Evolutionary conservation across 2,113 vertebrate genomes (phyloP).

Genomic region (Uria lomvia): DNA sequence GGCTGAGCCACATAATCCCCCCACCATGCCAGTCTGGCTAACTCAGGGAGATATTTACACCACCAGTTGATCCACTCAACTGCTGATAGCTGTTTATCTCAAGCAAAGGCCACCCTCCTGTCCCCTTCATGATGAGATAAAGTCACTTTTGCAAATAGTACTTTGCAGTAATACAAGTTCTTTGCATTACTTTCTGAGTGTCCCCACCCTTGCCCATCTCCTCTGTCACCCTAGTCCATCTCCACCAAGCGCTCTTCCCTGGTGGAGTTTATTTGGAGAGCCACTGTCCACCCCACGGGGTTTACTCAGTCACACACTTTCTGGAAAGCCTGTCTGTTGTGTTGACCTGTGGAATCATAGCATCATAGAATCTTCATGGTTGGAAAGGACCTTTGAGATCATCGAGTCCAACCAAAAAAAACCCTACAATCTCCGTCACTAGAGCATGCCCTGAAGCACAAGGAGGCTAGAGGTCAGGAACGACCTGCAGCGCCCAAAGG

Average conservation of each 20-base stretch:
- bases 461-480: background rate
- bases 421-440: too few relatives aligned
- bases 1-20: background rate
- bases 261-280: background rate
- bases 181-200: background rate
- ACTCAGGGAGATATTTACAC: background rate
- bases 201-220: background rate
- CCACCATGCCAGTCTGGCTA: background rate
- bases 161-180: background rate
- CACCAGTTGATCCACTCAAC: background rate
- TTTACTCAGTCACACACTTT: background rate
- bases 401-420: too few relatives aligned
- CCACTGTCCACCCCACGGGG: fast-evolving
- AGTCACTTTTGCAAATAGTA: background rate
- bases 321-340: background rate
- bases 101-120: background rate
- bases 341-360: background rate
- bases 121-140: background rate
- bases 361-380: too few relatives aligned
- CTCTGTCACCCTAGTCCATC: background rate
- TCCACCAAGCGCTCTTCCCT: background rate
- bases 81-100: background rate
- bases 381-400: too few relatives aligned
- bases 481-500: background rate
- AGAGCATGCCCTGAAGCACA: too few relatives aligned